phyloP scores from a whole-genome alignment of 2,888 invertebrate genomes.

The Chloromyia formosa region DNA sequence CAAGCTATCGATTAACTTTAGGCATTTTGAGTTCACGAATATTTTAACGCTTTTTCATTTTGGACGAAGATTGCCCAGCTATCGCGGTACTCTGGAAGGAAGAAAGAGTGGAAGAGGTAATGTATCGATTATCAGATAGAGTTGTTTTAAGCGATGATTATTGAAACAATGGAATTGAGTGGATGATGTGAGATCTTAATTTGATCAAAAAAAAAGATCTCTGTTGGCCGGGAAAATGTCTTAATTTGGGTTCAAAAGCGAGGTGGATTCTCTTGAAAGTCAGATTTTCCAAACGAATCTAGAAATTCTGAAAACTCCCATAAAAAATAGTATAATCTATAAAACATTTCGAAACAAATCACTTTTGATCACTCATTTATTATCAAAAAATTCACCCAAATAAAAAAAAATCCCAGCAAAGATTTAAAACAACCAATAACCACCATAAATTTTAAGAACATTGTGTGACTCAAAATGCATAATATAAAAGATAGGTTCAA shows the following conservation, averaged over 20 bases:
- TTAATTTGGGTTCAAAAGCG: neutral
- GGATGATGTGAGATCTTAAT: too few species aligned
- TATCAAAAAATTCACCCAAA: too few species aligned
- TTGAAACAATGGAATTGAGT: too few species aligned
- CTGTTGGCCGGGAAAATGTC: too few species aligned
- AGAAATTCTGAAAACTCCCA: too few species aligned
- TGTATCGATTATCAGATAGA: neutral
- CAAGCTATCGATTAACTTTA: conserved; percentile 18
- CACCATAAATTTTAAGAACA: conserved; percentile 22
- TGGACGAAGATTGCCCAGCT: too few species aligned
- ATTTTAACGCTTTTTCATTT: neutral
- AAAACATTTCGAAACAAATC: conserved; percentile 2
- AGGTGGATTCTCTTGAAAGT: too few species aligned
- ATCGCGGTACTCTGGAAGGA: too few species aligned
- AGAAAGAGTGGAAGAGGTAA: neutral
- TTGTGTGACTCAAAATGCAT: conserved; percentile 25
- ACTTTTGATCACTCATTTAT: conserved; percentile 23
- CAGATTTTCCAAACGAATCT: too few species aligned
- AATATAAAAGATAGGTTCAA: conserved; percentile 25
- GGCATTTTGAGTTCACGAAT: conserved; percentile 3
- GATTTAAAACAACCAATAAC: conserved; percentile 21
- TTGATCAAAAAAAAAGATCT: conserved; percentile 1
- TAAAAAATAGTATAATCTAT: too few species aligned
- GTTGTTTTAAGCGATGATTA: too few species aligned
- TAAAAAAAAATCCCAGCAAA: neutral